Evolutionary conservation across 2,113 vertebrate genomes (phyloP).

Genomic region (Atherinomorus stipes): DNA sequence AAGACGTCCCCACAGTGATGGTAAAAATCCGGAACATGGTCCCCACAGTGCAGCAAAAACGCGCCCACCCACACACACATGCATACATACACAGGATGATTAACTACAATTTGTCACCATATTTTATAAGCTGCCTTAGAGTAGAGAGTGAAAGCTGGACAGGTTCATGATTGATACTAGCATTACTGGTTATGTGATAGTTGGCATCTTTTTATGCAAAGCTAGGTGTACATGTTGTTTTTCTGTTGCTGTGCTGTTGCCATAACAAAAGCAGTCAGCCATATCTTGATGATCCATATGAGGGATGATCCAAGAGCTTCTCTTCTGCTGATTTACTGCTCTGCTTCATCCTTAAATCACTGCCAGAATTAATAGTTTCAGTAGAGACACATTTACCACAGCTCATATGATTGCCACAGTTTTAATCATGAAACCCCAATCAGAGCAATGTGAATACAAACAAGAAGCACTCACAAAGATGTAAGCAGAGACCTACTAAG

Average conservation of each 20-base stretch:
- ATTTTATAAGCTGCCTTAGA: conserved; percentile 49
- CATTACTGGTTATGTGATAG: conserved; percentile 27
- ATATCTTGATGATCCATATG: not conserved
- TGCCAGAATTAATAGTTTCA: not conserved
- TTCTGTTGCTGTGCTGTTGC: conserved; percentile 29
- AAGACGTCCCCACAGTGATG: too few species aligned
- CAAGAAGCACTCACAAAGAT: not conserved
- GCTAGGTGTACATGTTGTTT: conserved; percentile 16
- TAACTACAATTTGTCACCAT: conserved; percentile 26
- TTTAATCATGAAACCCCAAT: not conserved
- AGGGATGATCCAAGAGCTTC: conserved; percentile 25
- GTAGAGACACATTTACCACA: conserved; percentile 17
- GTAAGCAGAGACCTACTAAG: conserved; percentile 10
- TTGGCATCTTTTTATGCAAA: not conserved
- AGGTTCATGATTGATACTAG: conserved; percentile 38
- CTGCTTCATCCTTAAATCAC: not conserved
- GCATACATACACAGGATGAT: conserved; percentile 10
- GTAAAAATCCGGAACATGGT: too few species aligned
- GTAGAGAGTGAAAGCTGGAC: conserved; percentile 29
- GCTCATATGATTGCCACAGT: conserved; percentile 13
- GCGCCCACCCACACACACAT: conserved; percentile 9
- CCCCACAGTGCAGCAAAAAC: too few species aligned
- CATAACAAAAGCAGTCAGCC: conserved; percentile 24
- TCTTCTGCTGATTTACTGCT: conserved; percentile 24
- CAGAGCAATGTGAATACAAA: conserved; percentile 2